phyloP scores from a whole-genome alignment of 2,888 invertebrate genomes.

The Zelleria hepariella region DNA sequence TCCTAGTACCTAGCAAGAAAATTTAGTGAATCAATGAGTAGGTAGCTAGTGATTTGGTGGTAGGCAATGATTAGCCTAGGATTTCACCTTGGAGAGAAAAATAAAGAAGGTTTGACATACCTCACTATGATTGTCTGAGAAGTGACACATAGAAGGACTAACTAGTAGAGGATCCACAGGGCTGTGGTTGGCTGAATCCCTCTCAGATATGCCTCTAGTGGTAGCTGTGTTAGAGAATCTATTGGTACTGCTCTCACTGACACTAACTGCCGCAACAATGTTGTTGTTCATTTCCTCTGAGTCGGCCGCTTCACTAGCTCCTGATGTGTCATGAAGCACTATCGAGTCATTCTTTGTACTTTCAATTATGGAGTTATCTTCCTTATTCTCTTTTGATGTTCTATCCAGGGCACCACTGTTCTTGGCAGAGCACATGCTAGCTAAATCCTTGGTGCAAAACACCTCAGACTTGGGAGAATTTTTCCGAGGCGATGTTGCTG shows the following conservation, averaged over 20 bases:
- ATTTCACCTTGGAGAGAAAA: no score
- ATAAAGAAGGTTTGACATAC: slow-evolving; percentile 34
- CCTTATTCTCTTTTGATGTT: not conserved
- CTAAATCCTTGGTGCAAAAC: not conserved
- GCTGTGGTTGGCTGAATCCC: slow-evolving; percentile 85
- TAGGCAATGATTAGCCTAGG: no score
- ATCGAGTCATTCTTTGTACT: not conserved
- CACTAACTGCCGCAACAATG: slow-evolving; percentile 43
- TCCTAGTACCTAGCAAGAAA: no score
- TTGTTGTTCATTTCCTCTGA: slow-evolving; percentile 42
- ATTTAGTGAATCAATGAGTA: no score
- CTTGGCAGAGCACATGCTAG: not conserved
- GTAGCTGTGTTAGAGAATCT: slow-evolving; percentile 48
- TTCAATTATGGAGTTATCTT: not conserved
- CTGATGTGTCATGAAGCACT: slow-evolving; percentile 17
- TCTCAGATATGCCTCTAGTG: slow-evolving; percentile 49
- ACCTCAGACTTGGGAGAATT: not conserved
- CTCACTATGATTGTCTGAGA: slow-evolving; percentile 80
- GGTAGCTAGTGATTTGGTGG: no score
- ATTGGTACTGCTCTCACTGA: slow-evolving; percentile 26
- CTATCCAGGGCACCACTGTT: not conserved
- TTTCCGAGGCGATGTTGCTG: not conserved
- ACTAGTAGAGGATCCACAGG: slow-evolving; percentile 80
- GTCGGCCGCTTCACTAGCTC: slow-evolving; percentile 26
- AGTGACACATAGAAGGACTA: slow-evolving; percentile 77